A percentile compares a stretch with the other conserved stretches of the same genome.
Evolutionary conservation across 2,797 vertebrate species (phyloP).

Genomic region (Dicrostonyx torquatus): DNA sequence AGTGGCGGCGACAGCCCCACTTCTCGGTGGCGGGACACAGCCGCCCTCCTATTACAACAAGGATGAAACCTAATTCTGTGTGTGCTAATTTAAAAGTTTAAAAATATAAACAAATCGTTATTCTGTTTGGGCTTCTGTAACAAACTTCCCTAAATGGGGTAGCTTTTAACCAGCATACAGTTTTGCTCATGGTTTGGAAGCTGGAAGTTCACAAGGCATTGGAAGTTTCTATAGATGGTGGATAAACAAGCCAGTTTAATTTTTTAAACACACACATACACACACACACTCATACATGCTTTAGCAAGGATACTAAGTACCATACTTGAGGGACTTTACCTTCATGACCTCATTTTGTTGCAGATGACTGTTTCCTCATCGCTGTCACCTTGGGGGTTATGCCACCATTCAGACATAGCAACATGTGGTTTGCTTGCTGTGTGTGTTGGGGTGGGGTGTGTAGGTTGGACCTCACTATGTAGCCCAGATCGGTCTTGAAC

Average conservation of each 20-base stretch:
- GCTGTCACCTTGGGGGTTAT: background rate
- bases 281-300: background rate
- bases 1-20: too few relatives aligned
- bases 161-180: background rate
- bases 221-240: background rate
- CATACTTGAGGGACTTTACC: background rate
- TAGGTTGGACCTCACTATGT: background rate
- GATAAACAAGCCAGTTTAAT: background rate
- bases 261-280: background rate
- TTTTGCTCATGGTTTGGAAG: background rate
- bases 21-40: too few relatives aligned
- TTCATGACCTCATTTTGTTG: background rate
- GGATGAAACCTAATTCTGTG: background rate
- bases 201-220: background rate
- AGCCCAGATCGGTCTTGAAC: background rate
- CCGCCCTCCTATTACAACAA: too few relatives aligned
- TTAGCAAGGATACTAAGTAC: background rate
- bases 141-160: background rate
- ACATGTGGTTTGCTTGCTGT: background rate
- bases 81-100: background rate
- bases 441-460: background rate
- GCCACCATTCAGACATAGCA: background rate
- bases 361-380: background rate
- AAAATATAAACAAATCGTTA: background rate
- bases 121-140: background rate